These are phyloP conservation scores for Chrysolina haemoptera DNA, from an alignment of 2,888 invertebrate genomes.

Conservation along the genomic window DNA sequence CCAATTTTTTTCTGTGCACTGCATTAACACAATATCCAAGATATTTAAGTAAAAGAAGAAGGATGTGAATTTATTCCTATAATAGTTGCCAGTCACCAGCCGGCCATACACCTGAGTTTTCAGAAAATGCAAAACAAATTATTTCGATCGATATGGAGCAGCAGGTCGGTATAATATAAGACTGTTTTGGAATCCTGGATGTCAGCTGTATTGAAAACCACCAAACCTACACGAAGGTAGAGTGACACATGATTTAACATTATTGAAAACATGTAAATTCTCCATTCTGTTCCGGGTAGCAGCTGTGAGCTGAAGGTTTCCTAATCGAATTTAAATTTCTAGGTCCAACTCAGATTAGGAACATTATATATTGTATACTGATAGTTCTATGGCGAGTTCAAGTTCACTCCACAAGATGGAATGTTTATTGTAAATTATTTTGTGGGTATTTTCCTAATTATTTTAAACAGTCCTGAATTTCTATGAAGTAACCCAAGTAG, in stretches of 20 bases:
- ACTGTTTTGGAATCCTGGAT: not conserved
- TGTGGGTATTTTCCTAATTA: too few species aligned
- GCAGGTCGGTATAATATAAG: not conserved
- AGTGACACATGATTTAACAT: slow-evolving; percentile 29
- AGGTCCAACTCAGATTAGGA: not conserved
- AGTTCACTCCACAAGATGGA: too few species aligned
- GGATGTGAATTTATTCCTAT: too few species aligned
- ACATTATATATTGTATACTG: not conserved
- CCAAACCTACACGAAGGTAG: slow-evolving; percentile 3
- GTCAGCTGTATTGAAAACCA: slow-evolving; percentile 19
- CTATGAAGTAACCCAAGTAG: too few species aligned
- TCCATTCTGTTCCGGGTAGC: slow-evolving; percentile 25
- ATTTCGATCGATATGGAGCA: not conserved
- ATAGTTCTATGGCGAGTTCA: too few species aligned
- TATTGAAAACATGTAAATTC: slow-evolving; percentile 38
- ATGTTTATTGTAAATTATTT: too few species aligned
- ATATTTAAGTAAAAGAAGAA: too few species aligned
- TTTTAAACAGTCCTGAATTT: too few species aligned
- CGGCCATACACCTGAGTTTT: too few species aligned
- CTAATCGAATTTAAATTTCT: slow-evolving; percentile 20
- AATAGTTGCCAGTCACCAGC: too few species aligned
- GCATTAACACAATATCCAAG: too few species aligned
- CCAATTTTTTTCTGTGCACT: too few species aligned
- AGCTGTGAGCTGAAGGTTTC: slow-evolving; percentile 27
- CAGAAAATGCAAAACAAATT: not conserved